phyloP scores from a whole-genome alignment of 2,888 invertebrate species.

The Lasius fuliginosus region DNA sequence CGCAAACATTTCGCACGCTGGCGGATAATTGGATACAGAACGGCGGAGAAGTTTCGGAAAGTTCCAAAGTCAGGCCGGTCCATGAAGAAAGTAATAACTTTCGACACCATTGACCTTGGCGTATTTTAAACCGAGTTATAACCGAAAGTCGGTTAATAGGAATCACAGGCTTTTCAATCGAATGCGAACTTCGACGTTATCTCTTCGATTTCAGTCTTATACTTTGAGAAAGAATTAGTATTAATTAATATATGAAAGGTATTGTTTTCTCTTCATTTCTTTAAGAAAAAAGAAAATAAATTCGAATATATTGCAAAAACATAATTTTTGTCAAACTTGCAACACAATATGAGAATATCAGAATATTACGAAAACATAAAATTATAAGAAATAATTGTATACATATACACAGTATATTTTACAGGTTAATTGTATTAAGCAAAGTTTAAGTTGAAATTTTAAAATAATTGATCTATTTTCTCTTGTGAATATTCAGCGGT shows the following conservation, averaged over 20 bases:
- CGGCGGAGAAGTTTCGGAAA: constrained; percentile 55
- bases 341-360: not conserved
- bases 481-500: constrained; percentile 36
- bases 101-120: constrained; percentile 65
- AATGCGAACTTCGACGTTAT: not conserved
- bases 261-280: not conserved
- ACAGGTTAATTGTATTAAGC: too few relatives aligned
- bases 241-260: not conserved
- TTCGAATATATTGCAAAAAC: not conserved
- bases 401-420: too few relatives aligned
- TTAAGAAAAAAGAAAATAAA: not conserved
- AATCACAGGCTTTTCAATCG: constrained; percentile 34
- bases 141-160: constrained; percentile 57
- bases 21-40: constrained; percentile 69
- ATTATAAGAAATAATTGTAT: not conserved
- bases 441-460: not conserved
- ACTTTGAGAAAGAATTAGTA: not conserved
- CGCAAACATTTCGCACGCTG: constrained; percentile 56
- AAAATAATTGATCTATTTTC: constrained; percentile 41
- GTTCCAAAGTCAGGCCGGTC: constrained; percentile 52
- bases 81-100: constrained; percentile 48
- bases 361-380: not conserved
- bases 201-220: not conserved
- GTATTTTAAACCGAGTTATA: constrained; percentile 53
- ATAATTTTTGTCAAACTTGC: not conserved